phyloP scores from a whole-genome alignment of 2,113 vertebrate genomes.

The Bagarius yarrelli region DNA sequence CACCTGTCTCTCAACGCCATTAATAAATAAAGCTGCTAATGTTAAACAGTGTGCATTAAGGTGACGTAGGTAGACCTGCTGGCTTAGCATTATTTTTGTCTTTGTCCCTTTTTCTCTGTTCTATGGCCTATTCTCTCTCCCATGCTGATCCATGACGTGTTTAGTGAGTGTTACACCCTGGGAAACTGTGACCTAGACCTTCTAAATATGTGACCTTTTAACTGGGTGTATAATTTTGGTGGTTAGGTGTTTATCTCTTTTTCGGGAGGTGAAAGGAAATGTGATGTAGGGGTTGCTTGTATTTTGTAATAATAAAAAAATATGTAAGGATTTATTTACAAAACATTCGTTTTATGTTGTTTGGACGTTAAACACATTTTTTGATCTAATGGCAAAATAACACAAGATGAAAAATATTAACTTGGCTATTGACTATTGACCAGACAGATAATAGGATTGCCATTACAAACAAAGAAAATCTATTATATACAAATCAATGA shows the following conservation, averaged over 20 bases:
- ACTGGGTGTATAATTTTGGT: not conserved
- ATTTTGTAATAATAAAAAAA: not conserved
- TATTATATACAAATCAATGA: too few relatives aligned
- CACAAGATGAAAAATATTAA: too few relatives aligned
- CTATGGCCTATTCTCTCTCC: constrained; percentile 24
- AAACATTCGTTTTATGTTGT: too few relatives aligned
- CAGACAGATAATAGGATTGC: too few relatives aligned
- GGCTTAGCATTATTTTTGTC: constrained; percentile 9
- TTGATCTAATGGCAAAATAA: too few relatives aligned
- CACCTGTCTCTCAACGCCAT: not conserved
- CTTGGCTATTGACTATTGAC: too few relatives aligned
- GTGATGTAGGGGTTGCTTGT: not conserved
- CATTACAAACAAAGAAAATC: too few relatives aligned
- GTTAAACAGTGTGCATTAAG: not conserved
- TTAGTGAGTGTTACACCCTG: constrained; percentile 5
- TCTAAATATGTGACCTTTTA: not conserved
- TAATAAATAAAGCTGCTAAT: constrained; percentile 32
- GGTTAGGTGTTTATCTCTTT: not conserved
- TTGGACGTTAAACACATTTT: too few relatives aligned
- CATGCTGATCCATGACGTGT: constrained; percentile 34
- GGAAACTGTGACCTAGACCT: constrained; percentile 30
- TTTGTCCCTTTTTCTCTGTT: not conserved
- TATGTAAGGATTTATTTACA: too few relatives aligned
- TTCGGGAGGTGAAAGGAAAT: not conserved
- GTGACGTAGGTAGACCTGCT: constrained; percentile 14